phyloP scores from a whole-genome alignment of 2,797 vertebrate species.

The Acestrorhynchus altus region DNA sequence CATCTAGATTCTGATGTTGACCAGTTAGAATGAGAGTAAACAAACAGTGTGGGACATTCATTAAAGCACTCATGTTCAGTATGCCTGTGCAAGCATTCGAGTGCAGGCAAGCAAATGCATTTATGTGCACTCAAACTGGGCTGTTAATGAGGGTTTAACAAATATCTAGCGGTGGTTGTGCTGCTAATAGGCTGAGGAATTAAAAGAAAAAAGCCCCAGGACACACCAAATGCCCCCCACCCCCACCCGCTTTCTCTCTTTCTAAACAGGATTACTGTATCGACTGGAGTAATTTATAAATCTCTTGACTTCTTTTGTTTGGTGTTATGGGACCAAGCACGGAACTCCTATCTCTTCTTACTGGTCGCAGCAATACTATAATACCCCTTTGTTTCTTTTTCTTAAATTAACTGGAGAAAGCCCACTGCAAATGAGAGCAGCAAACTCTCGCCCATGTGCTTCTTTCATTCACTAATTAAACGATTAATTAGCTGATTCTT shows the following conservation, averaged over 20 bases:
- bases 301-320: constrained; percentile 21
- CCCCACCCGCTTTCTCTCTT: constrained; percentile 1
- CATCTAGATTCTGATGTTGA: background rate
- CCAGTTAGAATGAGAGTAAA: background rate
- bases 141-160: constrained; percentile 10
- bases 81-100: background rate
- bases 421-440: background rate
- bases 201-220: constrained; percentile 14
- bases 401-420: background rate
- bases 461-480: background rate
- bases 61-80: background rate
- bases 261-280: constrained; percentile 43
- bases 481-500: background rate
- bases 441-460: background rate
- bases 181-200: constrained; percentile 19
- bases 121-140: background rate
- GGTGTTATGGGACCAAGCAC: constrained; percentile 23
- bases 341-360: constrained; percentile 1
- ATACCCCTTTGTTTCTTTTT: background rate
- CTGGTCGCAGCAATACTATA: background rate
- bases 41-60: background rate
- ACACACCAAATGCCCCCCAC: background rate
- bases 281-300: constrained; percentile 40
- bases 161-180: background rate
- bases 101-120: background rate